Percentiles rank a stretch among this genome's conserved stretches.
Evolutionary conservation across 2,113 vertebrate species (phyloP).

Genomic region (Mustela lutreola): DNA sequence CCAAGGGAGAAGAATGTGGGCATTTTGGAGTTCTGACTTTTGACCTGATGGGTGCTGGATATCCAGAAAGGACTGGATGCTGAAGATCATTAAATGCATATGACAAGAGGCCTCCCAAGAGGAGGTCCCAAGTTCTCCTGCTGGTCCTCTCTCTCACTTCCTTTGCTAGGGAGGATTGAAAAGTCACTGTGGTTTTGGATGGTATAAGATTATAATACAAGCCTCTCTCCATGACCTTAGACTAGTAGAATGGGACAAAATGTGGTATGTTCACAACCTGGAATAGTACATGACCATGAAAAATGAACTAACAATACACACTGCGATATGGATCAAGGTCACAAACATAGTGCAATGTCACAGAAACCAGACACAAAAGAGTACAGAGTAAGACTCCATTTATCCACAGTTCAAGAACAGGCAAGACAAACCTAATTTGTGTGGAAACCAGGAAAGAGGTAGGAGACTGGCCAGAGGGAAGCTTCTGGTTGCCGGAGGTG

Average conservation of each 20-base stretch:
- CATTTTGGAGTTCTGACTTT: not conserved
- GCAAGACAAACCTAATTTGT: not conserved
- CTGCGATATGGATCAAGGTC: not conserved
- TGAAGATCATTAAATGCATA: not conserved
- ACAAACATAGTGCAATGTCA: accelerated
- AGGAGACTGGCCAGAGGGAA: not conserved
- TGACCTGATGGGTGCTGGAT: not conserved
- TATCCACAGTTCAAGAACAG: not conserved
- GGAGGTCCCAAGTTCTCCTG: not conserved
- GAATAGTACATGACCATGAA: not conserved
- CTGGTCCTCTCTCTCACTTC: not conserved
- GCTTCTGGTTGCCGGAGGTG: not conserved
- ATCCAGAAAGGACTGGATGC: not conserved
- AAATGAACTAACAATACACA: not conserved
- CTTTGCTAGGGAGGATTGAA: not conserved
- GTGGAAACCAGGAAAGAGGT: not conserved
- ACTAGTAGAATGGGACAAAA: not conserved
- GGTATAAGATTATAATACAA: not conserved
- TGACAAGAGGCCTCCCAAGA: not conserved
- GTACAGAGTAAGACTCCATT: not conserved
- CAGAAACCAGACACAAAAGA: not conserved
- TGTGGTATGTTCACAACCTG: accelerated
- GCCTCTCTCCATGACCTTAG: not conserved
- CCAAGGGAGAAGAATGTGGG: not conserved
- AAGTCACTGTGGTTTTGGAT: not conserved